These are phyloP conservation scores for Machimus atricapillus DNA, from an alignment of 2,888 invertebrate species.

Conservation along the genomic window DNA sequence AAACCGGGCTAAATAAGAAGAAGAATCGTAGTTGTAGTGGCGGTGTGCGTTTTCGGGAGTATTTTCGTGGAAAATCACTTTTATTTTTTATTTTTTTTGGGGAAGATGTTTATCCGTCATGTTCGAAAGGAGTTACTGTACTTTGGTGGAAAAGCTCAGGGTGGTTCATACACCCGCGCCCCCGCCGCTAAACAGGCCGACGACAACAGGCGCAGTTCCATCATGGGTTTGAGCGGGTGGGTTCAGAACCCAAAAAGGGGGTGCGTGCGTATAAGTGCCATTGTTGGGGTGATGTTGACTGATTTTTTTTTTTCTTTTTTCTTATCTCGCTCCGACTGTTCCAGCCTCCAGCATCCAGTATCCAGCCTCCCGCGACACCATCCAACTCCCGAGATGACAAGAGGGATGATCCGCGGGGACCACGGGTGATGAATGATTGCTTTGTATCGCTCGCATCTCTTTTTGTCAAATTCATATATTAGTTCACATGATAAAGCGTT, in stretches of 20 bases:
- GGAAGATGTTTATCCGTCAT: slow-evolving; percentile 46
- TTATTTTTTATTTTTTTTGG: background rate
- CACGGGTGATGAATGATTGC: slow-evolving; percentile 47
- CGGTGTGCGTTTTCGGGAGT: slow-evolving; percentile 43
- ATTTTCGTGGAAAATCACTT: slow-evolving; percentile 46
- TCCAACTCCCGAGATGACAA: slow-evolving; percentile 10
- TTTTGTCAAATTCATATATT: slow-evolving; percentile 46
- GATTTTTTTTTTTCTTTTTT: slow-evolving; percentile 11
- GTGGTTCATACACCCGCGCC: background rate
- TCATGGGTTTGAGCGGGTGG: slow-evolving; percentile 20
- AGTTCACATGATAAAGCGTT: slow-evolving; percentile 46
- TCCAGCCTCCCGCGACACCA: background rate
- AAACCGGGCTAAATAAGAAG: background rate
- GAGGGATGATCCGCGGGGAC: slow-evolving; percentile 42
- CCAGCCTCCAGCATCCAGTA: background rate
- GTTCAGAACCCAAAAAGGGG: background rate
- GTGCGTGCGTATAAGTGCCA: slow-evolving; percentile 36
- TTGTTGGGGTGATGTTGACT: slow-evolving; percentile 39
- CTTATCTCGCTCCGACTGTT: slow-evolving; percentile 23
- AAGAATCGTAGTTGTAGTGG: slow-evolving; percentile 3
- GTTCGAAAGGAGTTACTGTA: slow-evolving; percentile 44
- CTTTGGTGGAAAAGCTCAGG: background rate
- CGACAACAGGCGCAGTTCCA: background rate
- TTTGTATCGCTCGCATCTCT: slow-evolving; percentile 45
- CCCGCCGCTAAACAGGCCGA: background rate